Evolutionary conservation across 2,113 vertebrate species (phyloP).

Genomic region (Clupea harengus): DNA sequence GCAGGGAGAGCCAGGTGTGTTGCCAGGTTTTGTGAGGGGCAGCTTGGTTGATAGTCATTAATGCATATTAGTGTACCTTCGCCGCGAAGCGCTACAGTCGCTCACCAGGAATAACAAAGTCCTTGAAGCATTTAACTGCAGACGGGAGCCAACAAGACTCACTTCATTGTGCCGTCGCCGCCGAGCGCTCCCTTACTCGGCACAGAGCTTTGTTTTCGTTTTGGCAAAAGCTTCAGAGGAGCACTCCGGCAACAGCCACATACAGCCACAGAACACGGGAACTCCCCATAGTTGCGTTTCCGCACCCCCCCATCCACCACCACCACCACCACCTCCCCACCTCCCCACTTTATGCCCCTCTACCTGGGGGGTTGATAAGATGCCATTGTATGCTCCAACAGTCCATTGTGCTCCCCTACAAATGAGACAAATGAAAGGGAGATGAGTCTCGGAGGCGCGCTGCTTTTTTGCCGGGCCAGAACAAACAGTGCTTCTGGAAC

Average conservation of each 20-base stretch:
- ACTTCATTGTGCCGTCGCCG: background rate
- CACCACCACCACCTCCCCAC: background rate
- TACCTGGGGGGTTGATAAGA: background rate
- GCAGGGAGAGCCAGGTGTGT: background rate
- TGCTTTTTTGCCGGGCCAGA: conserved; percentile 39
- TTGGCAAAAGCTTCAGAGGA: background rate
- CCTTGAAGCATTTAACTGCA: conserved; percentile 14
- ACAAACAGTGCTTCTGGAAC: conserved; percentile 41
- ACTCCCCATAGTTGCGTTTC: background rate
- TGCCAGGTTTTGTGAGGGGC: background rate
- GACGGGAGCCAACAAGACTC: background rate
- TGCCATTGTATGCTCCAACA: conserved; percentile 3
- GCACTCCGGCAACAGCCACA: background rate
- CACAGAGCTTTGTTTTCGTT: conserved; percentile 14
- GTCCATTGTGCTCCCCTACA: conserved; percentile 39
- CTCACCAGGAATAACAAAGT: background rate
- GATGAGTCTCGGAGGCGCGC: conserved; percentile 41
- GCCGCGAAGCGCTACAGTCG: background rate
- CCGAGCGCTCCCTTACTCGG: background rate
- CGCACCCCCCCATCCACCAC: background rate
- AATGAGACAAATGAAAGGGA: conserved; percentile 46
- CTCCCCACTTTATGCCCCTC: background rate
- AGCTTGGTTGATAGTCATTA: background rate
- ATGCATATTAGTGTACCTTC: background rate
- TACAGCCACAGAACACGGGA: background rate